Evolutionary conservation across 2,113 vertebrate genomes (phyloP).

Genomic region (Pelusios castaneus): DNA sequence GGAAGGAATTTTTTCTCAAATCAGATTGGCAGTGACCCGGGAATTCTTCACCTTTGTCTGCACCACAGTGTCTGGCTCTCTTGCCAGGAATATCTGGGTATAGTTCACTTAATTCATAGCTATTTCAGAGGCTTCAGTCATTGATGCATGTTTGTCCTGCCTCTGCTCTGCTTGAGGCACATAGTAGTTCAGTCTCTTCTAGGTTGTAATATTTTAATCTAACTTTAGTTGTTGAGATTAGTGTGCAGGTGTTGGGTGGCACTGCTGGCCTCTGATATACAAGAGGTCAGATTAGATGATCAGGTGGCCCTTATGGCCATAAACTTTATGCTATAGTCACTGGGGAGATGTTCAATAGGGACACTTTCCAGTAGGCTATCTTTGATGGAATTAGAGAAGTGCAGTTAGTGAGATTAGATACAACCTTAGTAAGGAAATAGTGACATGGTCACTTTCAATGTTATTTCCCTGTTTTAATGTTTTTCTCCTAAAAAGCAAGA

Average conservation of each 20-base stretch:
- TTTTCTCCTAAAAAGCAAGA: background rate
- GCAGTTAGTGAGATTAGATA: background rate
- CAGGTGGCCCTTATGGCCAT: background rate
- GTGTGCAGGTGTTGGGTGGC: background rate
- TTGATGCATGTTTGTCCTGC: background rate
- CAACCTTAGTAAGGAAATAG: background rate
- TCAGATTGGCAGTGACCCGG: background rate
- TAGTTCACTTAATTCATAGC: background rate
- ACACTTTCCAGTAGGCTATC: background rate
- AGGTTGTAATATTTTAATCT: background rate
- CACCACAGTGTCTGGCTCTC: background rate
- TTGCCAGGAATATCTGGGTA: background rate
- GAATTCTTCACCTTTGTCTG: background rate
- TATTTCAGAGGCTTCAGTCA: background rate
- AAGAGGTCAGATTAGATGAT: background rate
- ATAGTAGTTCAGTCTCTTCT: background rate
- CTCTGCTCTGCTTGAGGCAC: background rate
- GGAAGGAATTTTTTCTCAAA: background rate
- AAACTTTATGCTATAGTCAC: background rate
- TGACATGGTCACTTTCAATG: background rate
- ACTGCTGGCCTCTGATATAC: background rate
- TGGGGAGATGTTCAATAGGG: too few relatives aligned
- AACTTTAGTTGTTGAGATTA: background rate
- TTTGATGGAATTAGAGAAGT: background rate
- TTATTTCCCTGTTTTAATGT: background rate